These are phyloP conservation scores for Manis crassicaudata DNA, from an alignment of 2,797 vertebrate species.

Conservation along the genomic window DNA sequence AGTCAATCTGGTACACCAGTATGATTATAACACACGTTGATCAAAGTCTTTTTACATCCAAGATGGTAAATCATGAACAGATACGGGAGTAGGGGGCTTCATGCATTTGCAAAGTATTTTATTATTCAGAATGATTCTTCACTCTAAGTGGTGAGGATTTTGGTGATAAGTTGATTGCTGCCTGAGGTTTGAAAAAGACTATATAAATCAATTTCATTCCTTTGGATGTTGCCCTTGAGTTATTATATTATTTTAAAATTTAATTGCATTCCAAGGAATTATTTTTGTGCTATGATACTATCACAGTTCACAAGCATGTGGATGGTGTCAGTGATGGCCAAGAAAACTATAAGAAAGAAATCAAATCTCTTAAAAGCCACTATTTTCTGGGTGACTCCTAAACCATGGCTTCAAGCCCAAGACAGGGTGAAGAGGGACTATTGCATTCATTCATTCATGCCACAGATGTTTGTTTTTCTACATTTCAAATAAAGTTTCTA, in stretches of 20 bases:
- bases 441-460: background rate
- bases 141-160: conserved; percentile 9
- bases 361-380: background rate
- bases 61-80: background rate
- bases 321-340: background rate
- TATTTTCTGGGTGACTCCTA: background rate
- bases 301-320: background rate
- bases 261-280: conserved; percentile 16
- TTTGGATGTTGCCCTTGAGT: conserved; percentile 47
- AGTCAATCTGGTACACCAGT: background rate
- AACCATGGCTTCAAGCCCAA: background rate
- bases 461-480: background rate
- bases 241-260: conserved; percentile 49
- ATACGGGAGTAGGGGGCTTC: background rate
- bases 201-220: conserved; percentile 48
- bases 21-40: background rate
- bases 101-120: background rate
- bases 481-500: conserved; percentile 18
- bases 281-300: conserved; percentile 13
- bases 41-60: background rate
- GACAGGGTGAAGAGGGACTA: background rate
- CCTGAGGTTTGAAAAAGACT: conserved; percentile 35
- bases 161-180: conserved; percentile 20
- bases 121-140: conserved; percentile 43
- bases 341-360: background rate